phyloP scores from a whole-genome alignment of 2,888 invertebrate genomes.

The Amblyjoppa fuscipennis region DNA sequence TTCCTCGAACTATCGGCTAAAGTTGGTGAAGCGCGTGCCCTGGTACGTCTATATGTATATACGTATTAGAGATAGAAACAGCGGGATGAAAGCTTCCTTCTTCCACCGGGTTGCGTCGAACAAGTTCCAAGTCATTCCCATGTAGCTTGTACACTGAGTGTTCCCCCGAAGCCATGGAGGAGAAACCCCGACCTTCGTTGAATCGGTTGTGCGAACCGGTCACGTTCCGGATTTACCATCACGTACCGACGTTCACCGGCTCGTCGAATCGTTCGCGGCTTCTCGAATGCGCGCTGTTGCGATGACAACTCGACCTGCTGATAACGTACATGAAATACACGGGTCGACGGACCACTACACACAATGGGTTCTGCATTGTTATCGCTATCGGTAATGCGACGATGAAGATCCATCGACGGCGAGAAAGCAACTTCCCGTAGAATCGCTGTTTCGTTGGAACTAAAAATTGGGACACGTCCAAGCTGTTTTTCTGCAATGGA shows the following conservation, averaged over 20 bases:
- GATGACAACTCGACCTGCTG: slow-evolving; percentile 16
- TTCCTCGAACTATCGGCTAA: slow-evolving; percentile 60
- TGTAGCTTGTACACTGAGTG: slow-evolving; percentile 13
- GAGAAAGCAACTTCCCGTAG: neutral
- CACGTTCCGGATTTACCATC: slow-evolving; percentile 52
- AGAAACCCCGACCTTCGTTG: neutral
- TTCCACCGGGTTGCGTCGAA: slow-evolving; percentile 31
- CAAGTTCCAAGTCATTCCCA: slow-evolving; percentile 58
- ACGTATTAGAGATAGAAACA: slow-evolving; percentile 30
- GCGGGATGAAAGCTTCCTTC: slow-evolving; percentile 39
- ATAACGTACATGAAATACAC: slow-evolving; percentile 9
- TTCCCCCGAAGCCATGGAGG: slow-evolving; percentile 27
- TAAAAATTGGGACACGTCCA: too few species aligned
- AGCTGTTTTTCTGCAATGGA: too few species aligned
- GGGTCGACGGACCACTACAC: neutral
- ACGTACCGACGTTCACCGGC: slow-evolving; percentile 52
- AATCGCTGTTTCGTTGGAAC: neutral
- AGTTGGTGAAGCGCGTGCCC: slow-evolving; percentile 56
- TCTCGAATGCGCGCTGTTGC: slow-evolving; percentile 36
- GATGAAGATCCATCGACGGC: slow-evolving; percentile 1
- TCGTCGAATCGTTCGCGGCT: slow-evolving; percentile 44
- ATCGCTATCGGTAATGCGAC: neutral
- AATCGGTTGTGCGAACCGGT: slow-evolving; percentile 49
- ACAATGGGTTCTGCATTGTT: neutral
- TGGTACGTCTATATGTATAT: slow-evolving; percentile 4